A percentile compares a stretch with the other conserved stretches of the same genome.
phyloP scores from a whole-genome alignment of 2,797 vertebrate genomes.

The Geotria australis region DNA sequence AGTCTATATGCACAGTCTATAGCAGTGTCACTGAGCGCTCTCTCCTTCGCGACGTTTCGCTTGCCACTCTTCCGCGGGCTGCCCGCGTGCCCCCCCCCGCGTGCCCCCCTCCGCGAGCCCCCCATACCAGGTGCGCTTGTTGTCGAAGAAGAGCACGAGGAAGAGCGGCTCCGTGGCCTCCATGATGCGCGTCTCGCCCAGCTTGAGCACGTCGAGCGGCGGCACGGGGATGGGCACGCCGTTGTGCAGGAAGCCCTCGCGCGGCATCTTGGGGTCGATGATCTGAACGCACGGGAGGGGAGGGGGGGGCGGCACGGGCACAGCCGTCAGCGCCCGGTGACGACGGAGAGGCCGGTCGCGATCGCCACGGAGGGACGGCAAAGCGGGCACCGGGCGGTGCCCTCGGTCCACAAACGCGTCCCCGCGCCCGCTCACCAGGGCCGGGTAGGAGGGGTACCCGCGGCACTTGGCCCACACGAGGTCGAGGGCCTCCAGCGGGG shows the following conservation, averaged over 20 bases:
- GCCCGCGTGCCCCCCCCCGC: too few relatives aligned
- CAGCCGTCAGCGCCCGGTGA: too few relatives aligned
- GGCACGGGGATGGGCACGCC: conserved; percentile 91
- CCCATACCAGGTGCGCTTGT: conserved; percentile 97
- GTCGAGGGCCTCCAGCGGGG: conserved; percentile 63
- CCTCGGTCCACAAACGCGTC: too few relatives aligned
- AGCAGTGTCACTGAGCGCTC: too few relatives aligned
- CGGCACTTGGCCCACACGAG: conserved; percentile 96
- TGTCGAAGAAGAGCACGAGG: conserved; percentile 94
- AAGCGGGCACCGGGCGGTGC: too few relatives aligned
- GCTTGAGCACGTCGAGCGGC: conserved; percentile 81
- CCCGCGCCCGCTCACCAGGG: conserved; percentile 30
- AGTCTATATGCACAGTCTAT: too few relatives aligned
- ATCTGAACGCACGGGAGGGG: conserved; percentile 23
- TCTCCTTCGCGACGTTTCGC: too few relatives aligned
- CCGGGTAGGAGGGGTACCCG: conserved; percentile 89
- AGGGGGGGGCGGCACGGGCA: background rate
- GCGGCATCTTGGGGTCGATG: conserved; percentile 97
- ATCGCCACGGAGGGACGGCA: too few relatives aligned
- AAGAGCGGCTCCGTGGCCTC: conserved; percentile 93
- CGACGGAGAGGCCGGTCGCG: too few relatives aligned
- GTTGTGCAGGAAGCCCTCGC: conserved; percentile 86
- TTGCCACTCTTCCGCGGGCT: too few relatives aligned
- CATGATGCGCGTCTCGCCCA: conserved; percentile 96
- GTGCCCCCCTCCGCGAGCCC: too few relatives aligned